Base-by-base conservation (phyloP, 2,888 invertebrate genomes). In the Hypolimnas misippus region DNA sequence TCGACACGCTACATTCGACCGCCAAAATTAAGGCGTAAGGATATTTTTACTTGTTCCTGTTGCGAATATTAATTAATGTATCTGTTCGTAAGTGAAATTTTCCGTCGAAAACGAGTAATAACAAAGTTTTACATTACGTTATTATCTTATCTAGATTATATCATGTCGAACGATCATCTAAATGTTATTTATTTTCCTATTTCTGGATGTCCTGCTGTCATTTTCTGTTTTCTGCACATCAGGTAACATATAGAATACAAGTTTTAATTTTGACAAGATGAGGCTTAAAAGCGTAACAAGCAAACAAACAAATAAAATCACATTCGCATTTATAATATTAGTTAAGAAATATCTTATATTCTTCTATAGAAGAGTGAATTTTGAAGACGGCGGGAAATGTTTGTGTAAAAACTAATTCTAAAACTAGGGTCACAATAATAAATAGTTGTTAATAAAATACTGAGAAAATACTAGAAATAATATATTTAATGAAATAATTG, bases 31-130 rank as follows among this genome's bases (percentile, higher is more conserved):
- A 49, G 49, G 49, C 29, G 29, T 49, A 29, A 49, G 19, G n/a
- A 25, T 29, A n/a, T 38, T 49, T 29, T 29, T 5, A n/a, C 25
- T 49, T 8, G 14, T 29, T 49, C 14, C 8, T 44, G 17, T 44
- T 44, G 14, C 19, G 17, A 49, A 49, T 49, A 21, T 19, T 44
- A 44, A 44, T 44, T 44, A 44, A 12, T 44, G 44, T 19, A 46
- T 38, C n/a, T 46, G 44, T 46, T 46, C 19, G 21, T 46, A 46
- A 46, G 19, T 46, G 44, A 46, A 46, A 46, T n/a, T 46, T 19
- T 46, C 4, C 14, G n/a, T 21, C 5, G 21, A 46, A 46, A 46
- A 46, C 19, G 17, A n/a, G 44, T 17, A 42, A 17, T 17, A 17
- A 42, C 3, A 17, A 8, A 17, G 3, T 19, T 42, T 42, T 19